Base-by-base conservation (phyloP, 2,888 invertebrate genomes). In the Rotaria sp. region DNA sequence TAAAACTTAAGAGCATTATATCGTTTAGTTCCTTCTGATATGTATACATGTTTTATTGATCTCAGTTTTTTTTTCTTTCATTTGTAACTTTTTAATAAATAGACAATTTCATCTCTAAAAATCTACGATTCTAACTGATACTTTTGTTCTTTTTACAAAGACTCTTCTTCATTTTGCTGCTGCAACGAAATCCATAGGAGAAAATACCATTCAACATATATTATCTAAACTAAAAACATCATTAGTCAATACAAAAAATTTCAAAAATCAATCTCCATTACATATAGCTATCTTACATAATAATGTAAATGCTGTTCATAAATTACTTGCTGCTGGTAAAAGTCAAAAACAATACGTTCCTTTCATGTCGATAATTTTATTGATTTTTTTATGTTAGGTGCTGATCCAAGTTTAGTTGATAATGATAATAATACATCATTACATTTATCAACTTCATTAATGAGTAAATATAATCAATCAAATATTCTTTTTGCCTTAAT, bases 111-210 rank as follows among this genome's bases (percentile, higher is more conserved):
- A 41, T 41, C 41, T 41, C 41, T 41, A 8, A 41, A 41, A 41
- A 41, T 41, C 8, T 5, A 41, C 8, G 41, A 41, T 41, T 41
- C 8, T 41, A 41, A 8, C 41, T 41, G 3, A 41, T 41, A 41
- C 8, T 45, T 41, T 8, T 5, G 2, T 26, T 80, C 45, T 80
- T 10, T 45, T 7, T 38, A 11, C 41, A 26, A 45, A 80, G 80
- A 80, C 80, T n/a, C 3, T 80, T 26, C 80, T 80, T 41, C 80
- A 80, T 80, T 80, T 45, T n/a, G 80, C 80, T 45, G 80, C 80
- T 41, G 41, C 45, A n/a, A 45, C 80, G 13, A 45, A 45, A 45
- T 26, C 5, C 3, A n/a, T 7, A 4, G 45, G 45, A 26, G 45
- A 45, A 13, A n/a, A 41, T n/a, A 45, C 45, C 10, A 80, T 80